Evolutionary conservation across 2,797 vertebrate species (phyloP).

Genomic region (Capromys pilorides): DNA sequence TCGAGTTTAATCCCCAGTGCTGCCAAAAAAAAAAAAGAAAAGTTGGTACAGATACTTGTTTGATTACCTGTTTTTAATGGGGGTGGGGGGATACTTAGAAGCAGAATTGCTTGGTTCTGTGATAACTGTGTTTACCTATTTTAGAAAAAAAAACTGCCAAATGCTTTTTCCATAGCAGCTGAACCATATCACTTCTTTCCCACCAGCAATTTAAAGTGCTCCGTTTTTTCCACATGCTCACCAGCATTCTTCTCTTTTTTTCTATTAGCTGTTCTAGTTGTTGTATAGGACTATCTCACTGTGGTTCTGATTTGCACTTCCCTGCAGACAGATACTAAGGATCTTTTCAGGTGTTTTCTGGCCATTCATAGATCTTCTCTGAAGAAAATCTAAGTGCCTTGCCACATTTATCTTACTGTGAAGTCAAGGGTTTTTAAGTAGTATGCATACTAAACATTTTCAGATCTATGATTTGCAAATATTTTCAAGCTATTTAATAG

Average conservation of each 20-base stretch:
- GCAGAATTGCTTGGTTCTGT: not conserved
- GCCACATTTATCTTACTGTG: not conserved
- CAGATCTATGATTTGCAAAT: not conserved
- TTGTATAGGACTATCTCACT: not conserved
- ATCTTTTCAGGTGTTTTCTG: not conserved
- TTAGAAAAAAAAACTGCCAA: not conserved
- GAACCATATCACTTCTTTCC: not conserved
- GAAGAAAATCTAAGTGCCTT: not conserved
- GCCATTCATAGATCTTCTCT: not conserved
- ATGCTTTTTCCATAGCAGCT: conserved; percentile 1
- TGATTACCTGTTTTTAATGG: not conserved
- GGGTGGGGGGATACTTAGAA: not conserved
- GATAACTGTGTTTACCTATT: not conserved
- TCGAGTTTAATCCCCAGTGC: too few relatives aligned
- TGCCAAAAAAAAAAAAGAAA: too few relatives aligned
- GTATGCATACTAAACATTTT: not conserved
- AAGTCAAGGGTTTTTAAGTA: not conserved
- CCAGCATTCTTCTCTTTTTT: not conserved
- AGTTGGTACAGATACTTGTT: not conserved
- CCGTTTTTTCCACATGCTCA: not conserved
- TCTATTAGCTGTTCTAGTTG: not conserved
- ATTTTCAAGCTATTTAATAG: not conserved
- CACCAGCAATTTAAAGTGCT: not conserved
- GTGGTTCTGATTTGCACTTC: conserved; percentile 24
- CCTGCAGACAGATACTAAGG: not conserved